Conservation (phyloP, 2,888 invertebrate species). For the Heliconius cydno region DNA sequence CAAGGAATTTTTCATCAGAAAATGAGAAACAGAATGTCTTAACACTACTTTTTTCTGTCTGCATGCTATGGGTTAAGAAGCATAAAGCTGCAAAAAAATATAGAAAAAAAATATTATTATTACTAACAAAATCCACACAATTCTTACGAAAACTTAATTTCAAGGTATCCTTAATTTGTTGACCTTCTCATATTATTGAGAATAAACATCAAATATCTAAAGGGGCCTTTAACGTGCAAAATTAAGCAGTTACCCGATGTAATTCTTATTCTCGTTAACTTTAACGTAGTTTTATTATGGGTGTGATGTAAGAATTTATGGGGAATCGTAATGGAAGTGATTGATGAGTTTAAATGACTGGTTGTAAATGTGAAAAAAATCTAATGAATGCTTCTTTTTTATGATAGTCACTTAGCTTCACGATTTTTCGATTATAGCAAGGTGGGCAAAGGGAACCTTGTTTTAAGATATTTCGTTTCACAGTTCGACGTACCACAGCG, state of each 20-base stretch:
- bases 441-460: not conserved
- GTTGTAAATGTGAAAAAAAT: not conserved
- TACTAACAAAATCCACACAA: constrained; percentile 2
- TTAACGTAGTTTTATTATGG: not conserved
- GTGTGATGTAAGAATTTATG: constrained; percentile 23
- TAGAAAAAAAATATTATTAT: not conserved
- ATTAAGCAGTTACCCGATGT: constrained; percentile 61
- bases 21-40: too few species aligned
- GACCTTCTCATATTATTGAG: constrained; percentile 65
- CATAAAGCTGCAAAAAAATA: not conserved
- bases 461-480: too few species aligned
- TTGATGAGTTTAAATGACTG: constrained; percentile 27
- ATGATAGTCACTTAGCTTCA: not conserved
- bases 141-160: constrained; percentile 36
- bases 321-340: constrained; percentile 28
- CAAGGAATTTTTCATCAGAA: too few species aligned
- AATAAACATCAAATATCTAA: constrained; percentile 76
- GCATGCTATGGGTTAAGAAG: too few species aligned
- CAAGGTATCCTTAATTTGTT: constrained; percentile 75
- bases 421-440: not conserved
- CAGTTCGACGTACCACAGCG: too few species aligned
- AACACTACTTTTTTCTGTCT: too few species aligned
- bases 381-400: not conserved
- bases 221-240: constrained; percentile 69
- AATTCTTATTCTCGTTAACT: constrained; percentile 58